phyloP scores from a whole-genome alignment of 2,113 vertebrate species.

The Nothocercus julius region DNA sequence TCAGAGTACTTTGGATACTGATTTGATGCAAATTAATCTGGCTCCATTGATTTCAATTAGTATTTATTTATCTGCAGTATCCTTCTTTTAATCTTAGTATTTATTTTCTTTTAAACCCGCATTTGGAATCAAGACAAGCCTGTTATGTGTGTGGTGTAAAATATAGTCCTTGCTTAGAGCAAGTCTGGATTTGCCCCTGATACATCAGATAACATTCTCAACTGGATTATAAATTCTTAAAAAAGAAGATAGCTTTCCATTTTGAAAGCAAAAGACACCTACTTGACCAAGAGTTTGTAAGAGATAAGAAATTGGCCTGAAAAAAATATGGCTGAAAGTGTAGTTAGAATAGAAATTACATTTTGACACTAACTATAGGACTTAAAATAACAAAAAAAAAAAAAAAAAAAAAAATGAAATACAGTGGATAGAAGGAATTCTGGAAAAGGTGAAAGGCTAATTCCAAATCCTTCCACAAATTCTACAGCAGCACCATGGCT shows the following conservation, averaged over 20 bases:
- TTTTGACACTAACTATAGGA: not conserved
- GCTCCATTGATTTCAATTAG: constrained; percentile 8
- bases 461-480: not conserved
- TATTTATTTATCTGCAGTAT: not conserved
- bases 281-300: not conserved
- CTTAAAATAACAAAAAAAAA: not conserved
- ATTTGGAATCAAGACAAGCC: not conserved
- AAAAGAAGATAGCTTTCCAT: not conserved
- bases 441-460: not conserved
- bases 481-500: not conserved
- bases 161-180: not conserved
- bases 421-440: not conserved
- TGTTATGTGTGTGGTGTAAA: not conserved
- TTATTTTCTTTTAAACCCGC: constrained; percentile 2
- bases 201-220: not conserved
- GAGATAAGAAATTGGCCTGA: not conserved
- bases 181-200: not conserved
- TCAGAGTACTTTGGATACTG: not conserved
- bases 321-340: not conserved
- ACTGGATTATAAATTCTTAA: not conserved
- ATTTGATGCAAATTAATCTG: not conserved
- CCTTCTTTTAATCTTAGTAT: not conserved
- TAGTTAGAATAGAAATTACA: not conserved
- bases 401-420: not conserved
- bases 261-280: not conserved